Conservation (phyloP, 2,888 invertebrate genomes). For the Horisme vitalbata region DNA sequence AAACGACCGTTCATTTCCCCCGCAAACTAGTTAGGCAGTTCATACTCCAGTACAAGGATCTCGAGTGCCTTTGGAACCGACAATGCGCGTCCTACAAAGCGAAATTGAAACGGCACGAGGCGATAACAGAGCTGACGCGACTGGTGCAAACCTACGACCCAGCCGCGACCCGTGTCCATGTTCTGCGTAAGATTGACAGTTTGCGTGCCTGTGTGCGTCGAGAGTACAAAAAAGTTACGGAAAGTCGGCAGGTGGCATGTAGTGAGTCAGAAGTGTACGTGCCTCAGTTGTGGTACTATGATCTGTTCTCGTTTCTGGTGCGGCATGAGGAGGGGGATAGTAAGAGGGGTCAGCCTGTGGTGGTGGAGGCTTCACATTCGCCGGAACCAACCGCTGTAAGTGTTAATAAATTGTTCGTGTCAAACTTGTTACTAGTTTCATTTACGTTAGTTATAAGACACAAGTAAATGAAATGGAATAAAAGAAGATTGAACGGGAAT, state of each 20-base stretch:
- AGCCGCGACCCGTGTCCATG: slow-evolving; percentile 65
- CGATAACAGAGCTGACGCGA: slow-evolving; percentile 59
- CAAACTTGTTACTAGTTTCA: too few relatives aligned
- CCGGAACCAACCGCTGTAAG: slow-evolving; percentile 17
- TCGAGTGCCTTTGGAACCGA: slow-evolving; percentile 65
- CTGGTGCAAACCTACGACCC: slow-evolving; percentile 64
- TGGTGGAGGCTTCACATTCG: background rate
- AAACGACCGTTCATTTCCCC: slow-evolving; percentile 56
- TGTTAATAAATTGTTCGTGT: too few relatives aligned
- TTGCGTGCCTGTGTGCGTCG: slow-evolving; percentile 68
- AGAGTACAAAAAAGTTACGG: slow-evolving; percentile 55
- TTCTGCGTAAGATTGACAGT: slow-evolving; percentile 71
- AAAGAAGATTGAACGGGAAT: too few relatives aligned
- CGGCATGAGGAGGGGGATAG: slow-evolving; percentile 39
- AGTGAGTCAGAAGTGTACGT: slow-evolving; percentile 53
- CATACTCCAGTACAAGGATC: slow-evolving; percentile 57
- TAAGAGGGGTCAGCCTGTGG: background rate
- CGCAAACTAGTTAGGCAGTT: slow-evolving; percentile 61
- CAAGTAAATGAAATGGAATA: too few relatives aligned
- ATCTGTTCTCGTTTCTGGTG: slow-evolving; percentile 60
- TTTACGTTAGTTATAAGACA: too few relatives aligned
- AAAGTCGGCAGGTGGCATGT: slow-evolving; percentile 49
- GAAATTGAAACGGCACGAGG: slow-evolving; percentile 59
- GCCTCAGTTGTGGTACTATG: slow-evolving; percentile 69
- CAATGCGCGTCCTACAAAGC: slow-evolving; percentile 55